Conservation (phyloP, 2,888 invertebrate species). For the Psococerastis gibbosa region DNA sequence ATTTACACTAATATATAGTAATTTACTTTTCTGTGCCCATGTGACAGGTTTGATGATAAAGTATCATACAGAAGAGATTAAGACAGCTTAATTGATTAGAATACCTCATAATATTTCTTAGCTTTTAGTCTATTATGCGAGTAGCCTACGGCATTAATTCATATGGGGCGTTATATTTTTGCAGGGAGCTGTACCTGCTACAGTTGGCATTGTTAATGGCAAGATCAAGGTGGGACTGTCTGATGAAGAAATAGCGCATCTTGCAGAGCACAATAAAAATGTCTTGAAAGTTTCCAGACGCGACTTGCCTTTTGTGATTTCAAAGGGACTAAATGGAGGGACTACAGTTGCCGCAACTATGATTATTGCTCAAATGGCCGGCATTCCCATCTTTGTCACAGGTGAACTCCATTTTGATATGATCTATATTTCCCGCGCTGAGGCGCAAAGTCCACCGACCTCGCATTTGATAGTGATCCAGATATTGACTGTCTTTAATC, state of each 20-base stretch:
- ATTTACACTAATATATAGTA: too few species aligned
- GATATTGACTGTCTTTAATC: too few species aligned
- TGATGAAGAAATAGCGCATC: constrained; percentile 36
- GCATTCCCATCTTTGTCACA: constrained; percentile 84
- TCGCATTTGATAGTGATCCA: too few species aligned
- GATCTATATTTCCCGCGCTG: too few species aligned
- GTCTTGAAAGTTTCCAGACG: constrained; percentile 71
- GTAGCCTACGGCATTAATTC: too few species aligned
- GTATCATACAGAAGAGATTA: too few species aligned
- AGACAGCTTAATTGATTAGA: too few species aligned
- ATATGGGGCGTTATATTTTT: constrained; percentile 16
- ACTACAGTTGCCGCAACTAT: constrained; percentile 95
- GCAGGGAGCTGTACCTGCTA: constrained; percentile 76
- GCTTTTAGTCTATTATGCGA: constrained; percentile 12
- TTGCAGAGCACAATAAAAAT: constrained; percentile 33
- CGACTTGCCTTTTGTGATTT: constrained; percentile 59
- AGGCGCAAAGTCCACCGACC: too few species aligned
- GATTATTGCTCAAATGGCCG: constrained; percentile 58
- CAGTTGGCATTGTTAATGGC: constrained; percentile 75
- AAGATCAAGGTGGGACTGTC: constrained; percentile 61
- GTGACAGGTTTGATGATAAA: too few species aligned
- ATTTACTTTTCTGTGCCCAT: too few species aligned
- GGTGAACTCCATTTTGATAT: too few species aligned
- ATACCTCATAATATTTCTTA: constrained; percentile 15
- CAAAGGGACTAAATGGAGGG: constrained; percentile 59